Evolutionary conservation across 1,140 invertebrate genomes (phyloP), one percentile per base, ranked within the genome.

Genomic region (Rhizoglyphus robini): DNA sequence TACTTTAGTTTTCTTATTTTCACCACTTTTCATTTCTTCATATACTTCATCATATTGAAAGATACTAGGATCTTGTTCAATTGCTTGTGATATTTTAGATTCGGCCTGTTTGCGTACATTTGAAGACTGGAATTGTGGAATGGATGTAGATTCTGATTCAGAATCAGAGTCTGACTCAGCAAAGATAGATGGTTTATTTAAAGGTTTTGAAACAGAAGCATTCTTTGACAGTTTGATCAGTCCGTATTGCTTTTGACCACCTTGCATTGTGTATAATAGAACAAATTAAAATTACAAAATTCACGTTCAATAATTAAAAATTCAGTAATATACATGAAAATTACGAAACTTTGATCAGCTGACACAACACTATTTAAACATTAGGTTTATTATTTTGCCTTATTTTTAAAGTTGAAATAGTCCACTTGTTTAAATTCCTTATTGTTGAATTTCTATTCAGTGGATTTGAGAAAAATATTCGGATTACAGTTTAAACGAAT

Each of bases 11-110:
- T 60, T 34, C 58, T 34, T 29, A 15, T 46, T 13, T 13, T 32
- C 13, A 23, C 13, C 11, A 15, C 31, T 49, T 61, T 86, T 81
- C 75, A 96, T 88, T 1, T 88, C 81, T 74, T 96, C 92, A 77
- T 94, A 96, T 1, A 96, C 81, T 77, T 90, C 88, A 78, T 97
- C 93, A 79, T 96, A 97, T 73, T 94, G 88, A 74, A 86, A 96
- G 29, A 95, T 86, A 5, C 85, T 90, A 4, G 90, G 87, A 77
- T 97, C 90, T 73, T 94, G 87, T 69, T 82, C 79, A 30, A 95
- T 68, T 8, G 90, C 92, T 73, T 86, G 87, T 68, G 76, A 72
- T 51, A 80, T 77, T 30, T 75, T 73, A 34, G 77, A 51, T 68
- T 79, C 75, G 23, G 76, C 76, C 74, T 79, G 69, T 67, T 32